Evolutionary conservation across 1,140 invertebrate genomes (phyloP).

Genomic region (Calliphora vicina): DNA sequence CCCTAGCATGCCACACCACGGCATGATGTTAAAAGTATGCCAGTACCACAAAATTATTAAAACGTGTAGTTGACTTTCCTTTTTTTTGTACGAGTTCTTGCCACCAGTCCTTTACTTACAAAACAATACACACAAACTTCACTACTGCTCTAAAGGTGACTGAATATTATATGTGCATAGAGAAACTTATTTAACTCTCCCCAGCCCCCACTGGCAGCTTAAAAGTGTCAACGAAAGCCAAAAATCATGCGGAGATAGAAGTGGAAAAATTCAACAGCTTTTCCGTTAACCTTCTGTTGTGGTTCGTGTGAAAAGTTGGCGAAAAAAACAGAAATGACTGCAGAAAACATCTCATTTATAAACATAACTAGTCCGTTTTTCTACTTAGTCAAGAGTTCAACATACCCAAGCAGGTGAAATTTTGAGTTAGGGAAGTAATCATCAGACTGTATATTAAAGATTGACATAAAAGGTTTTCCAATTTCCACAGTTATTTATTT

Average conservation of each 20-base stretch:
- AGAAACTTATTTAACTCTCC: background rate
- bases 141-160: background rate
- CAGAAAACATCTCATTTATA: background rate
- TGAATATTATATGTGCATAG: background rate
- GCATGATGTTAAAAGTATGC: background rate
- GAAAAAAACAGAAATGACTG: background rate
- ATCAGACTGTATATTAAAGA: no score
- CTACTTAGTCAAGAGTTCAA: background rate
- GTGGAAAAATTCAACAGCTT: background rate
- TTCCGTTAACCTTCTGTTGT: background rate
- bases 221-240: background rate
- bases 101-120: background rate
- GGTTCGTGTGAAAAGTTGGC: background rate
- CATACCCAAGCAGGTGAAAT: background rate
- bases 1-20: background rate
- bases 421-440: no score
- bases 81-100: background rate
- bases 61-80: background rate
- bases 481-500: no score
- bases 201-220: background rate
- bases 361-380: background rate
- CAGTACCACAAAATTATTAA: background rate
- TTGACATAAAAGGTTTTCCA: no score
- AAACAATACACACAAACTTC: background rate
- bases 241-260: background rate